Conservation (phyloP, 1,140 invertebrate species). For the Hyles euphorbiae region DNA sequence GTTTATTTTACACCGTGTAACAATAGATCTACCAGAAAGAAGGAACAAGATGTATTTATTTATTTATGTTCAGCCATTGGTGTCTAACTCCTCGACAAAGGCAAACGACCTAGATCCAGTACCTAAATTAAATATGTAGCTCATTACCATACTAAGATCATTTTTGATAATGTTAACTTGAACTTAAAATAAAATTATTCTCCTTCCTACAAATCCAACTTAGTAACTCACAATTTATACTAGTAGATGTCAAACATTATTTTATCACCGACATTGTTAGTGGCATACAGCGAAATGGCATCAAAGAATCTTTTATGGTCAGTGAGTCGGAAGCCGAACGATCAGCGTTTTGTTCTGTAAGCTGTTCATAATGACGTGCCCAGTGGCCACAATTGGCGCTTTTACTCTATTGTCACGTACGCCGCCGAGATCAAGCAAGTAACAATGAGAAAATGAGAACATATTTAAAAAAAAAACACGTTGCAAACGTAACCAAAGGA, state of each 20-base stretch:
- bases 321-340: constrained; percentile 43
- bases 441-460: not conserved
- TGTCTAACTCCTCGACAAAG: no score
- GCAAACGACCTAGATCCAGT: no score
- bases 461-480: not conserved
- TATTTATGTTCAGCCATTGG: no score
- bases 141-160: no score
- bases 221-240: not conserved
- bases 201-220: no score
- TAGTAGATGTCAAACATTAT: not conserved
- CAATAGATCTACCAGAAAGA: no score
- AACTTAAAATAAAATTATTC: no score
- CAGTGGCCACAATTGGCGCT: constrained; percentile 50
- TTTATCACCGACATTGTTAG: constrained; percentile 12
- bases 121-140: no score
- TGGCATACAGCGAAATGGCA: constrained; percentile 21
- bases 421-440: constrained; percentile 25
- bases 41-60: no score
- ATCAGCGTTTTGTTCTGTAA: constrained; percentile 41
- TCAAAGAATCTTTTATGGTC: constrained; percentile 48
- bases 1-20: no score
- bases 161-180: no score
- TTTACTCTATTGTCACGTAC: constrained; percentile 58
- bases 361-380: constrained; percentile 40
- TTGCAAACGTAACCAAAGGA: not conserved